A percentile compares a stretch with the other conserved stretches of the same genome.
Evolutionary conservation across 2,113 vertebrate genomes (phyloP).

Genomic region (Ibidorhyncha struthersii): DNA sequence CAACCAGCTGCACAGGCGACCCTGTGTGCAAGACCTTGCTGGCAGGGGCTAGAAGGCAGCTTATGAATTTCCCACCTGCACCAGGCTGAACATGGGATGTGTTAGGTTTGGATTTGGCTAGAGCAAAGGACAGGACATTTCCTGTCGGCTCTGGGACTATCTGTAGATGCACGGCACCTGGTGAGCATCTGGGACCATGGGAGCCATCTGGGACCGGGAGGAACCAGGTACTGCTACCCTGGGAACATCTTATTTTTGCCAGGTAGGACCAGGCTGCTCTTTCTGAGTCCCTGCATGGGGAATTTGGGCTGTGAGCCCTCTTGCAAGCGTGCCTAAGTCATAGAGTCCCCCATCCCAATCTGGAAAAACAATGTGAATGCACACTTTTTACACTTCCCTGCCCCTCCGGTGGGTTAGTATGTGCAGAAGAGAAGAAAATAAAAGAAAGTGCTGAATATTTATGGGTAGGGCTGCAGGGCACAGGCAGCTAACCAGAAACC

Average conservation of each 20-base stretch:
- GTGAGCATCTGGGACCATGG: not conserved
- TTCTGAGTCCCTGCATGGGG: not conserved
- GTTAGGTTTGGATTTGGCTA: not conserved
- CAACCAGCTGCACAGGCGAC: slow-evolving; percentile 4
- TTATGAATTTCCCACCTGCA: not conserved
- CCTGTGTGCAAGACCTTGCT: not conserved
- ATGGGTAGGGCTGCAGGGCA: too few relatives aligned
- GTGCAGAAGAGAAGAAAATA: not conserved
- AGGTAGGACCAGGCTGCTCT: not conserved
- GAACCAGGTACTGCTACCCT: not conserved
- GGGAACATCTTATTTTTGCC: not conserved
- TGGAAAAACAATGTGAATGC: rapidly evolving
- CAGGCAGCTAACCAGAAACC: not conserved
- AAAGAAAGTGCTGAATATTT: not conserved
- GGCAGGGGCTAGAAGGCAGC: slow-evolving; percentile 3
- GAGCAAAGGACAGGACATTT: rapidly evolving
- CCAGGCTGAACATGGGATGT: not conserved
- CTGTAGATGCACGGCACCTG: rapidly evolving
- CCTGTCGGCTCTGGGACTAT: not conserved
- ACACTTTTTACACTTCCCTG: not conserved
- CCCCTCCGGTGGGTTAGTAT: not conserved
- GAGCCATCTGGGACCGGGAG: not conserved
- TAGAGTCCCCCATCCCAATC: not conserved
- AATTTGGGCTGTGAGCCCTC: not conserved
- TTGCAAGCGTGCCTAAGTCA: not conserved